These are phyloP conservation scores for Hirtodrosophila trivittata DNA, from an alignment of 2,888 invertebrate genomes.

Conservation along the genomic window DNA sequence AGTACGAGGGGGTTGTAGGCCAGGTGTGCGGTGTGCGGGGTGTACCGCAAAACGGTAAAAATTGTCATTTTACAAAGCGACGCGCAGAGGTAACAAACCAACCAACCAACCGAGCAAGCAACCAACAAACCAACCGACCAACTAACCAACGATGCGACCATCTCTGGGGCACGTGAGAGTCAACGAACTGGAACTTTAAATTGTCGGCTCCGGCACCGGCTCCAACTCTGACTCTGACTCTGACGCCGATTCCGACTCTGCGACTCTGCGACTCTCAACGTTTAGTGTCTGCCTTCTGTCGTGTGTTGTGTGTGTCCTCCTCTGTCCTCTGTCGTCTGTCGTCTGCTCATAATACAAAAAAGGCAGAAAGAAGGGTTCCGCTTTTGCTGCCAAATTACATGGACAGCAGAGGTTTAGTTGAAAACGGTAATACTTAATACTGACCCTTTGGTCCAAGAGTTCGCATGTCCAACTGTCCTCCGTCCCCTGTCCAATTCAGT, in stretches of 20 bases:
- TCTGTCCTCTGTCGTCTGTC: slow-evolving; percentile 1
- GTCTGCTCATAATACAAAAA: slow-evolving; percentile 24
- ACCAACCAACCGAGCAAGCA: slow-evolving; percentile 17
- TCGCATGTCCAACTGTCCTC: background rate
- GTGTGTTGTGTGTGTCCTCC: no score
- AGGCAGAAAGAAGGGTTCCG: slow-evolving; percentile 60
- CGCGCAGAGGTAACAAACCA: slow-evolving; percentile 48
- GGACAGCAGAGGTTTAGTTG: slow-evolving; percentile 68
- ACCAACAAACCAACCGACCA: slow-evolving; percentile 9
- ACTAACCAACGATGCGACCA: slow-evolving; percentile 18
- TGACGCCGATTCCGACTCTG: slow-evolving; percentile 44
- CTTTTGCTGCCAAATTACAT: slow-evolving; percentile 67
- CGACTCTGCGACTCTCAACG: slow-evolving; percentile 44
- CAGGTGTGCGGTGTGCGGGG: no score
- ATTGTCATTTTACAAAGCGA: slow-evolving; percentile 69
- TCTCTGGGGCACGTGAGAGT: slow-evolving; percentile 68
- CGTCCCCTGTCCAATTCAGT: no score
- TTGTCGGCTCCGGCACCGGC: slow-evolving; percentile 40
- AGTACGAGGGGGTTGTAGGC: no score
- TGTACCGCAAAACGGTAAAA: slow-evolving; percentile 66
- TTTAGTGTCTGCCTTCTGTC: slow-evolving; percentile 13
- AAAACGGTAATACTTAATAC: slow-evolving; percentile 56
- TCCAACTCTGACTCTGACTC: slow-evolving; percentile 6
- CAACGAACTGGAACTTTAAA: slow-evolving; percentile 72
- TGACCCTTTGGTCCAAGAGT: background rate